phyloP scores from a whole-genome alignment of 2,888 invertebrate genomes.

The Megalurothrips usitatus region DNA sequence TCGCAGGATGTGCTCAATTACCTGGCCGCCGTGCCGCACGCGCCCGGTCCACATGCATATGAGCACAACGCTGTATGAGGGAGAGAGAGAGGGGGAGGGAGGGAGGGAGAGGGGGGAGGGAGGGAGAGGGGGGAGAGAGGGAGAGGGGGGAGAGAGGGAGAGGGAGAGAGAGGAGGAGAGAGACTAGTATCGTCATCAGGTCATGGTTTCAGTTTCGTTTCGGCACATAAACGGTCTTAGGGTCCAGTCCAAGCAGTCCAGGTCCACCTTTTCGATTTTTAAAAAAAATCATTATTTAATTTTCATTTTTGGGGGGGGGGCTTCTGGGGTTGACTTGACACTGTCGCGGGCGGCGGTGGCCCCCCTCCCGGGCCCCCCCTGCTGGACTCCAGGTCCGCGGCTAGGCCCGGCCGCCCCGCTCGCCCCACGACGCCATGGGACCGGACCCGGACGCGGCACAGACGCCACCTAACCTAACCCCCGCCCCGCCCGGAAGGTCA shows the following conservation, averaged over 20 bases:
- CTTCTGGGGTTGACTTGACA: background rate
- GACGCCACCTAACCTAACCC: too few species aligned
- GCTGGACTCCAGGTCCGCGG: background rate
- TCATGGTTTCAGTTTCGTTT: too few species aligned
- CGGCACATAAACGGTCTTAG: background rate
- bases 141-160: background rate
- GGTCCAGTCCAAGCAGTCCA: background rate
- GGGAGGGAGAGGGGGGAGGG: background rate
- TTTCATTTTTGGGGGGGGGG: background rate
- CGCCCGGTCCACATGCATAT: background rate
- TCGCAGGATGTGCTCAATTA: background rate
- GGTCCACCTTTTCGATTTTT: background rate
- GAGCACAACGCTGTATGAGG: background rate
- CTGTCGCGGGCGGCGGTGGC: background rate
- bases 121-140: background rate
- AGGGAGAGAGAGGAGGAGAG: background rate
- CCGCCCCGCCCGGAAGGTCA: too few species aligned
- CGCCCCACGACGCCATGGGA: too few species aligned
- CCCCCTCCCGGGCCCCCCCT: background rate
- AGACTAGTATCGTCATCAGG: background rate
- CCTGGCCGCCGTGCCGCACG: background rate
- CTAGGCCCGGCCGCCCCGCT: background rate
- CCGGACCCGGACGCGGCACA: too few species aligned
- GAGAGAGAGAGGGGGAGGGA: background rate
- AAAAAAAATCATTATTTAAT: background rate